A percentile compares a stretch with the other conserved stretches of the same genome.
phyloP scores from a whole-genome alignment of 1,140 invertebrate genomes.

The Penaeus vannamei region DNA sequence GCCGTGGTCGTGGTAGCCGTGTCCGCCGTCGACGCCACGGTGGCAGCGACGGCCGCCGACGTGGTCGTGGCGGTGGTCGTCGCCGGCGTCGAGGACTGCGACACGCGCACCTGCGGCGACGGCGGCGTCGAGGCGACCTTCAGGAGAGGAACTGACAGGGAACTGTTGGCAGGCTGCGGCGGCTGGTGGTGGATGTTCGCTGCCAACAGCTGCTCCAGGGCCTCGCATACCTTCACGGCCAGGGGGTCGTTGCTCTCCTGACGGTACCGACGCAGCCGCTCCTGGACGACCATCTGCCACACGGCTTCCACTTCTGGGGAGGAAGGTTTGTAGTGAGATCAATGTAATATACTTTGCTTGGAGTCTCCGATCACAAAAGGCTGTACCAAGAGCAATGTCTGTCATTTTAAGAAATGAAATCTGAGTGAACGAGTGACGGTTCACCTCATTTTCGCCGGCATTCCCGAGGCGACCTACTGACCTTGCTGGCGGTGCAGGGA shows the following conservation, averaged over 20 bases:
- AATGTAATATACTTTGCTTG: background rate
- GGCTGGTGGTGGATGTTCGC: slow-evolving; percentile 45
- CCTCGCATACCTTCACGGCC: slow-evolving; percentile 52
- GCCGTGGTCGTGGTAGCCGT: slow-evolving; percentile 20
- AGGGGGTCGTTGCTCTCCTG: slow-evolving; percentile 55
- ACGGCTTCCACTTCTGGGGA: slow-evolving; percentile 55
- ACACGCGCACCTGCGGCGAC: background rate
- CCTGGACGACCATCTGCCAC: slow-evolving; percentile 56
- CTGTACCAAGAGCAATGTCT: too few species aligned
- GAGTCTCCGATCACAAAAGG: too few species aligned
- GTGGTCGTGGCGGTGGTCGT: slow-evolving; percentile 38
- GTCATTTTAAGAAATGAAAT: too few species aligned
- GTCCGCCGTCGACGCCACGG: slow-evolving; percentile 14
- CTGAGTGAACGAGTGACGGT: too few species aligned
- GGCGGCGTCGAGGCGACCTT: slow-evolving; percentile 42
- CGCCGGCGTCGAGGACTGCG: slow-evolving; percentile 14
- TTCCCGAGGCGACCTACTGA: background rate
- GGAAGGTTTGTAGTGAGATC: background rate
- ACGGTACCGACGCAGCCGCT: slow-evolving; percentile 48
- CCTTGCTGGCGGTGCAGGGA: slow-evolving; percentile 58
- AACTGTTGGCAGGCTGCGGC: slow-evolving; percentile 8
- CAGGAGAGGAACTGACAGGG: slow-evolving; percentile 56
- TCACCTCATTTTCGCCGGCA: too few species aligned
- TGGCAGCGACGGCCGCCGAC: background rate
- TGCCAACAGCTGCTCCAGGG: slow-evolving; percentile 50